These are phyloP conservation scores for Lamellibrachia satsuma DNA, from an alignment of 2,888 invertebrate species.

Conservation along the genomic window DNA sequence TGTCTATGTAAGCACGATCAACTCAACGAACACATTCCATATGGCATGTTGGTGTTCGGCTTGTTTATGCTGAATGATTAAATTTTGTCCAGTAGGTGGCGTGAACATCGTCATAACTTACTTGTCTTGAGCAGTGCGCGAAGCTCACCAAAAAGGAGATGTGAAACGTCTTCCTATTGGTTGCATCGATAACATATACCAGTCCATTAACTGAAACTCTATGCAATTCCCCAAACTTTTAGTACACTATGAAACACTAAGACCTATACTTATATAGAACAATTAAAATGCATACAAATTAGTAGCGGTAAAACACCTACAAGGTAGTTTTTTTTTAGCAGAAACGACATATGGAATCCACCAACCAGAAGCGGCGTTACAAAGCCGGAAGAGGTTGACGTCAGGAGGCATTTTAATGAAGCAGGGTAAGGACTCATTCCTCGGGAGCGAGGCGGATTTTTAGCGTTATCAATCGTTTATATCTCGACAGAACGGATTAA, in stretches of 20 bases:
- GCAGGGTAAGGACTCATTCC: slow-evolving; percentile 17
- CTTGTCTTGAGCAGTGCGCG: neutral
- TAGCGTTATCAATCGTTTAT: neutral
- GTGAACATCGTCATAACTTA: neutral
- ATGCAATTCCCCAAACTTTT: neutral
- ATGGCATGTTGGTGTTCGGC: neutral
- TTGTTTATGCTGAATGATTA: neutral
- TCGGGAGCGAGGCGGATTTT: neutral
- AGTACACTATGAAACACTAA: neutral
- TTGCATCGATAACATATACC: neutral
- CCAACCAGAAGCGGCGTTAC: neutral
- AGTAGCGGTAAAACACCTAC: neutral
- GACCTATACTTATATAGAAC: neutral
- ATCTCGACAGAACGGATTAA: neutral
- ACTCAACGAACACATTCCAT: neutral
- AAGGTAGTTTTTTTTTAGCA: neutral
- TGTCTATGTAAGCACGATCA: neutral
- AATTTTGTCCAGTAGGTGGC: neutral
- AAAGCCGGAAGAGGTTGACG: slow-evolving; percentile 11
- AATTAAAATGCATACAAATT: neutral
- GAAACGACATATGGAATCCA: neutral
- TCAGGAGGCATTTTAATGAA: slow-evolving; percentile 11
- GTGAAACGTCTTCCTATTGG: neutral
- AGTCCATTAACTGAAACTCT: neutral
- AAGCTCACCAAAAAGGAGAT: neutral